Evolutionary conservation across 2,888 invertebrate species (phyloP), one percentile per base, ranked within the genome.

Genomic region (Archips xylosteana): DNA sequence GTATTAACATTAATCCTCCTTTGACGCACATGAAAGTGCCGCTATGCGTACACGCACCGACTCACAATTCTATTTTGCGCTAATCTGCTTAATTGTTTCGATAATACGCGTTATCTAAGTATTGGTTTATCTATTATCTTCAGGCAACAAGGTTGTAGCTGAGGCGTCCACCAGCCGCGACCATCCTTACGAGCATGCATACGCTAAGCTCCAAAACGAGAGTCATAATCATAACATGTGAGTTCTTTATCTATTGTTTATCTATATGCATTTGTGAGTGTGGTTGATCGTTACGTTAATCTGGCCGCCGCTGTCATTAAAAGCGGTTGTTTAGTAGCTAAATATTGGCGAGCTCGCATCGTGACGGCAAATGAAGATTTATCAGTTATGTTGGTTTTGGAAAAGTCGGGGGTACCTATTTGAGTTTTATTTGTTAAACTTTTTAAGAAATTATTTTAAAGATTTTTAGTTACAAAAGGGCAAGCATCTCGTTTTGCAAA

Each of bases 181-280:
- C 65, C 96, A 96, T 82, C 95, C 96, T 1, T 97, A 97, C 84
- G 97, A 97, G 87, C 96, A 97, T 86, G 96, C 97, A 0, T 97
- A 97, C 83, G 97, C 97, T 2, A 96, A 96, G 87, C 94, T 97
- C 60, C 96, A 97, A 87, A 95, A 95, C 78, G 94, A 94, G 80
- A 87, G 79, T 70, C 92, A 92, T 71, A 89, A 89, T 69, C 92
- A 92, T 72, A 89, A 89, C 78, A 81, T 92, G 92, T 92, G 76
- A 87, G 91, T 88, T n/a, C 34, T 0, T 32, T 64, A 59, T 45
- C 45, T 45, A 45, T 3, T 10, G 2, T 45, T 45, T 64, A 59
- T 71, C 34, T 45, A 15, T 71, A 61, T 70, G 39, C 65, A 61
- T 39, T 65, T 36, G 36, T 49, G 36, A 39, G 39, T 15, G 15